Percentiles rank a stretch among this genome's conserved stretches.
Conservation (phyloP, 35 echinoderm and acorn worm genomes). For the Acanthaster planci region DNA sequence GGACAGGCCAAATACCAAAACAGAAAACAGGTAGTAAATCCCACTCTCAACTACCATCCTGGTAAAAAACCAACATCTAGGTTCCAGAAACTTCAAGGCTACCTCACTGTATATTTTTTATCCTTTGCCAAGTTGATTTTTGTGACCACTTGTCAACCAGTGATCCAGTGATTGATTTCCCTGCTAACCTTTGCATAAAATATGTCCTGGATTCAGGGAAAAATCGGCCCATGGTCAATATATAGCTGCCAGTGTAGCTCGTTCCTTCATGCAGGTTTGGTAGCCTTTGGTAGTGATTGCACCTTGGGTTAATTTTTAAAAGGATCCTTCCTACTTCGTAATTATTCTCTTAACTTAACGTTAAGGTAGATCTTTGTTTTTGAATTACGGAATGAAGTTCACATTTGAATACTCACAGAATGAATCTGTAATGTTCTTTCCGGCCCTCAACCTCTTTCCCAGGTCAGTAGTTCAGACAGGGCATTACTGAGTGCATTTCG, state of each 20-base stretch:
- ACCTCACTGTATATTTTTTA: background rate
- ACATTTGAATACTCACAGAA: background rate
- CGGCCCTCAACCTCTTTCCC: background rate
- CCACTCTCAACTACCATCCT: background rate
- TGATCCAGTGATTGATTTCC: too few species aligned
- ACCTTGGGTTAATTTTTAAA: too few species aligned
- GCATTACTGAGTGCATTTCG: slow-evolving; percentile 85
- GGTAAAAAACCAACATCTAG: background rate
- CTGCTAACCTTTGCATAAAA: too few species aligned
- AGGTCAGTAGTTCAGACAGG: slow-evolving; percentile 87
- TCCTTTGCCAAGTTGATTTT: too few species aligned
- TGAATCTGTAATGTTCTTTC: too few species aligned
- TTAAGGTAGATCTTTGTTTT: background rate
- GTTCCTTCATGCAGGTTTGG: too few species aligned
- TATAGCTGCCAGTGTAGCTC: too few species aligned
- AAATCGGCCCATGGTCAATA: too few species aligned
- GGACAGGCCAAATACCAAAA: slow-evolving; percentile 59
- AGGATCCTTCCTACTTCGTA: background rate
- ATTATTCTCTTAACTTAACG: background rate
- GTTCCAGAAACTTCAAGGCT: background rate
- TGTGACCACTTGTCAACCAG: too few species aligned
- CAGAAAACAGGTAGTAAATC: slow-evolving; percentile 34
- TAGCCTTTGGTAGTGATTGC: too few species aligned
- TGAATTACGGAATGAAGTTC: background rate
- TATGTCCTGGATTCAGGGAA: too few species aligned